Evolutionary conservation across 2,888 invertebrate genomes (phyloP).

Genomic region (Helleia helle): DNA sequence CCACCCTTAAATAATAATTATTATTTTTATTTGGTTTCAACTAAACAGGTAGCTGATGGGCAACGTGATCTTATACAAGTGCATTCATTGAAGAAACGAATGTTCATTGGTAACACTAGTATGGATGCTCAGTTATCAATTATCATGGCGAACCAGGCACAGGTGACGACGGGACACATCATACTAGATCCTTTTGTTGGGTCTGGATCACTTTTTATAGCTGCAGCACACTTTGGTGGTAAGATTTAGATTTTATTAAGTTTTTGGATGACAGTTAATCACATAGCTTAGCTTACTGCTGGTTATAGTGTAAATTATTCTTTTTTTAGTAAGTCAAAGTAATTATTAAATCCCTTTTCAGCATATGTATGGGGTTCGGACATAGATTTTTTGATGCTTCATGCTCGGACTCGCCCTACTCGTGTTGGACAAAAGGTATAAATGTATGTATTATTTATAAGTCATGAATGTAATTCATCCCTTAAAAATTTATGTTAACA

Average conservation of each 20-base stretch:
- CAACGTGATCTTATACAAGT: constrained; percentile 86
- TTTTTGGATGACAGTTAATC: no score
- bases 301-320: no score
- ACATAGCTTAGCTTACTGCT: no score
- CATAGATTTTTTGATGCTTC: constrained; percentile 95
- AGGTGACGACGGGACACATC: constrained; percentile 79
- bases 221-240: constrained; percentile 92
- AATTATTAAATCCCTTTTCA: no score
- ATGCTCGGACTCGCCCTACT: constrained; percentile 87
- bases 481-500: no score
- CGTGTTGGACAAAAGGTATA: constrained; percentile 84
- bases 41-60: constrained; percentile 86
- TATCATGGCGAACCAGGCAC: constrained; percentile 96
- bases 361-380: constrained; percentile 90
- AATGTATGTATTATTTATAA: constrained; percentile 50
- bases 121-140: constrained; percentile 97
- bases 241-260: constrained; percentile 8
- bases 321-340: no score
- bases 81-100: constrained; percentile 89
- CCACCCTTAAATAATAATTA: no score
- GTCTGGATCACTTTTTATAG: constrained; percentile 86
- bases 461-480: no score
- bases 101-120: constrained; percentile 98
- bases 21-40: no score
- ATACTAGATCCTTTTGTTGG: constrained; percentile 97